Evolutionary conservation across 2,797 vertebrate genomes (phyloP).

Genomic region (Ptychadena robeensis): DNA sequence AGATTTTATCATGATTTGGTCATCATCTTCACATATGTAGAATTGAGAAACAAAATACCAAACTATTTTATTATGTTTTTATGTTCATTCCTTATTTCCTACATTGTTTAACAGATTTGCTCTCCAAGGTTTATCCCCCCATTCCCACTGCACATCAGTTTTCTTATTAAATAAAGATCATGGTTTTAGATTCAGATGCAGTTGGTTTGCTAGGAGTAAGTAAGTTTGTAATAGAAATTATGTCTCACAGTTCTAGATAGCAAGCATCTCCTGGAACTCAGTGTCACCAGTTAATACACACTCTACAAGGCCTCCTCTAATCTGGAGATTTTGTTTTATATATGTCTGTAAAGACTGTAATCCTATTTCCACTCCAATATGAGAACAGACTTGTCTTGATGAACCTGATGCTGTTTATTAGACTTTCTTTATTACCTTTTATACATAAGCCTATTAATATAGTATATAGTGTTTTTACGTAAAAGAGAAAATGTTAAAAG

Average conservation of each 20-base stretch:
- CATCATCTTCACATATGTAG: no score
- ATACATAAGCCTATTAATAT: not conserved
- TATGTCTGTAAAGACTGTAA: conserved; percentile 52
- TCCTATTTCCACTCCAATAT: conserved; percentile 46
- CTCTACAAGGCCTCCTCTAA: conserved; percentile 30
- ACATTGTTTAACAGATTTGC: no score
- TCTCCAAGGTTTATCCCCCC: no score
- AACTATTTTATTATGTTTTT: no score
- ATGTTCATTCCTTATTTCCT: no score
- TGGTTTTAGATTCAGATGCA: no score
- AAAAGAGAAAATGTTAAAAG: not conserved
- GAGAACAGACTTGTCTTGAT: conserved; percentile 16
- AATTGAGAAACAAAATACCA: no score
- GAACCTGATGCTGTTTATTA: not conserved
- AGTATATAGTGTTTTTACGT: not conserved
- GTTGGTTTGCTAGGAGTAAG: not conserved
- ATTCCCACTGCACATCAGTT: no score
- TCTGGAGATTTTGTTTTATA: conserved; percentile 55
- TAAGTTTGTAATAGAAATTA: not conserved
- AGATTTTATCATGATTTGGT: no score
- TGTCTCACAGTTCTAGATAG: not conserved
- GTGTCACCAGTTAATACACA: conserved; percentile 12
- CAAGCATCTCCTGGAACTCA: not conserved
- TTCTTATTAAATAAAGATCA: no score
- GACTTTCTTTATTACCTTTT: not conserved